Percentiles rank a stretch among this genome's conserved stretches.
These are phyloP conservation scores for Oscheius sp. DNA, from an alignment of 2,888 invertebrate species.

Conservation along the genomic window DNA sequence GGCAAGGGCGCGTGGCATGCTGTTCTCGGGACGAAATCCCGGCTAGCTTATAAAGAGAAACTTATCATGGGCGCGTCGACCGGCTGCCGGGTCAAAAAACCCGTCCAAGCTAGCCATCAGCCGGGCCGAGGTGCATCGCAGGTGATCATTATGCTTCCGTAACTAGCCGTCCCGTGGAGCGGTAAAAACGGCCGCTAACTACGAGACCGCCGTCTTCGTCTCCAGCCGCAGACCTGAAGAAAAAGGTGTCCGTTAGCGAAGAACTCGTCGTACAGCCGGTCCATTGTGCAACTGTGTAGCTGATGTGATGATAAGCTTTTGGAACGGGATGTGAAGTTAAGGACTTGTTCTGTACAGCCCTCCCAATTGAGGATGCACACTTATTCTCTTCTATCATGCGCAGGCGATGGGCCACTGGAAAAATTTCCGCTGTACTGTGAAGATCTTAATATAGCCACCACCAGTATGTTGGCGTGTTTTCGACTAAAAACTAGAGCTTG, in stretches of 20 bases:
- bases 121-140: slow-evolving; percentile 30
- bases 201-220: background rate
- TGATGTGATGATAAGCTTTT: slow-evolving; percentile 9
- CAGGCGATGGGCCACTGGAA: too few species aligned
- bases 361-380: too few species aligned
- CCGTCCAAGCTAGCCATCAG: slow-evolving; percentile 28
- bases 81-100: slow-evolving; percentile 37
- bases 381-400: too few species aligned
- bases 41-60: slow-evolving; percentile 38
- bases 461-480: too few species aligned
- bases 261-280: slow-evolving; percentile 9
- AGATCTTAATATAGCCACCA: too few species aligned
- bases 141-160: slow-evolving; percentile 37
- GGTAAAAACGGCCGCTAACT: slow-evolving; percentile 34
- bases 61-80: slow-evolving; percentile 37
- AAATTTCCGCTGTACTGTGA: too few species aligned
- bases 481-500: too few species aligned
- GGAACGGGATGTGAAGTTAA: background rate
- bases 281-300: background rate
- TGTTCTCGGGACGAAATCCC: slow-evolving; percentile 36
- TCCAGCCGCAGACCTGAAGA: background rate
- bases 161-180: slow-evolving; percentile 21
- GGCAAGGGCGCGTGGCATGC: slow-evolving; percentile 29
- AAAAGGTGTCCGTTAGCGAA: slow-evolving; percentile 18
- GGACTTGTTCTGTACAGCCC: too few species aligned